phyloP scores from a whole-genome alignment of 64 coral and sea anemone genomes.

The Acropora tenuis region DNA sequence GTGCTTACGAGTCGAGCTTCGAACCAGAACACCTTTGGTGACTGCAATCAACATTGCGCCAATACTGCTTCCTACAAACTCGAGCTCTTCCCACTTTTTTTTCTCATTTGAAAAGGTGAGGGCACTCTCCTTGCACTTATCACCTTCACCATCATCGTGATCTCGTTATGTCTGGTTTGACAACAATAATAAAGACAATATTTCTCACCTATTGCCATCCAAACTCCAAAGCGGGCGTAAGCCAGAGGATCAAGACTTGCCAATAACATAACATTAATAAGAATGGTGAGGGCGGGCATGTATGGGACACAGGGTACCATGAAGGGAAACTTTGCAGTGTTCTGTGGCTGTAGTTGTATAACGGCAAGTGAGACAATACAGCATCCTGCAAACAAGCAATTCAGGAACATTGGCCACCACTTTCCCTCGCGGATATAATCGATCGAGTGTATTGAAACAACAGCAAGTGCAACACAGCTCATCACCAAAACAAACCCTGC shows the following conservation, averaged over 20 bases:
- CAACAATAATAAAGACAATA: neutral
- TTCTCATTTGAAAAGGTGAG: no score
- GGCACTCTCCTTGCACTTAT: no score
- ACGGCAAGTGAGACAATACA: neutral
- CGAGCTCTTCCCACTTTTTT: no score
- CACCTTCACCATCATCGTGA: no score
- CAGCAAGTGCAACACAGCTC: neutral
- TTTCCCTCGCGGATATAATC: neutral
- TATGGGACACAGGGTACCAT: conserved; percentile 25
- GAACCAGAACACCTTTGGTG: no score
- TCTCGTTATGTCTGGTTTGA: no score
- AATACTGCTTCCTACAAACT: no score
- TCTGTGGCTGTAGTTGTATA: conserved; percentile 23
- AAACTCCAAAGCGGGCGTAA: conserved; percentile 13
- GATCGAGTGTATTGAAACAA: neutral
- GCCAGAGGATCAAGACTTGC: neutral
- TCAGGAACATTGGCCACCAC: conserved; percentile 24
- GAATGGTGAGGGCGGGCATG: conserved; percentile 10
- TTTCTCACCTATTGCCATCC: conserved; percentile 32
- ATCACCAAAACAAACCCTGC: conserved; percentile 12
- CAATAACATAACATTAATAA: conserved; percentile 14
- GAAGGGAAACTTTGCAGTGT: conserved; percentile 26
- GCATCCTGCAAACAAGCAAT: neutral
- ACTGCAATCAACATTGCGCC: no score
- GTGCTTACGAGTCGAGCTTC: no score